Conservation (phyloP, 1,140 invertebrate species). For the Bombus sibiricus region DNA sequence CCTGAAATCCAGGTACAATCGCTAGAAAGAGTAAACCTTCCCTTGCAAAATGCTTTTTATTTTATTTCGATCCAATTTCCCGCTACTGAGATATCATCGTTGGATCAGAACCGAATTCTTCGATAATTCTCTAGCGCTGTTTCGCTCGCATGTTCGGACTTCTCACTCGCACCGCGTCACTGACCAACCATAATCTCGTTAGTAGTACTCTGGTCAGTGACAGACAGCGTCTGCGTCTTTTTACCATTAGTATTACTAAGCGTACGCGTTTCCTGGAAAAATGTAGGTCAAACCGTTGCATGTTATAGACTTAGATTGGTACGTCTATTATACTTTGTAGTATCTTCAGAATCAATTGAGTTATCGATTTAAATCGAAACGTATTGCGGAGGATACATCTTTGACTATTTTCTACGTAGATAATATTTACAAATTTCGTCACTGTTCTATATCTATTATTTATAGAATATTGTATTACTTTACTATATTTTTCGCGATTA, state of each 20-base stretch:
- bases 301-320: not conserved
- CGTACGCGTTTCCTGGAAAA: not conserved
- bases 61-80: not conserved
- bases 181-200: not conserved
- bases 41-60: too few species aligned
- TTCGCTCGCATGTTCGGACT: not conserved
- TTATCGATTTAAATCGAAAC: not conserved
- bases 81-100: not conserved
- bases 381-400: not conserved
- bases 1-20: not conserved
- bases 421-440: not conserved
- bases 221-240: not conserved
- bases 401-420: not conserved
- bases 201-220: not conserved
- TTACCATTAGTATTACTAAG: not conserved
- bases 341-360: not conserved
- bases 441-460: too few species aligned
- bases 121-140: not conserved
- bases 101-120: not conserved
- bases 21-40: too few species aligned
- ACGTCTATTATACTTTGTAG: not conserved
- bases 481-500: too few species aligned
- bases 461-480: too few species aligned
- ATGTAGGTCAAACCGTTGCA: not conserved
- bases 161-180: not conserved